Evolutionary conservation across 2,797 vertebrate genomes (phyloP), one percentile per base, ranked within the genome.

Genomic region (Gobionotothen gibberifrons): DNA sequence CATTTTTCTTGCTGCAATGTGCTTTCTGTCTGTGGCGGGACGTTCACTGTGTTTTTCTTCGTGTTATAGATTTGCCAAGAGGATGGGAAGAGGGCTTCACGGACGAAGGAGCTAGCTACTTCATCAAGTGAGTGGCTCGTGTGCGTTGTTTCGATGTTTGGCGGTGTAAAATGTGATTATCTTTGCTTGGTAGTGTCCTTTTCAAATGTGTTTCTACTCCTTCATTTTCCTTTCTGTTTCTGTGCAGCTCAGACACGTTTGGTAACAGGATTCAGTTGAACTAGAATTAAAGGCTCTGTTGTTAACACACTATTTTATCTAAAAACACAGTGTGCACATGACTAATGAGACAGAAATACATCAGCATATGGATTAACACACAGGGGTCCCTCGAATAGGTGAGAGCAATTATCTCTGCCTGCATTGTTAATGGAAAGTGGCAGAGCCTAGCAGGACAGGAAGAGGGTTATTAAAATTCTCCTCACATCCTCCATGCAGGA

Each of bases 71-170:
- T 94, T 93, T 99, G 82, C 97, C 97, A 39, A 95, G 96, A 85
- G 98, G 98, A 88, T 99, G 98, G 97, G 98, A 99, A 93, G 98
- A 99, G 86, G 98, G 97, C 2, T 99, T 99, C 93, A 97, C 97
- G 46, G 95, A 97, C 86, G 98, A 99, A 85, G 98, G 98, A 85
- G 98, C 97, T 90, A 99, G 98, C 91, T 99, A 97, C 95, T 99
- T 99, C 94, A 99, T 99, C 90, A 96, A 99, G 98, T 99, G 93
- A 99, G 98, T 97, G 84, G 29, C 65, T 78, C 29, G 3, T 51
- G 55, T 62, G 72, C 72, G 12, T 60, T 72, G 72, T 78, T 73
- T 64, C 70, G 2, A 59, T 58, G 63, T 79, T 77, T 69, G 29
- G 21, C 72, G 59, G 56, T 49, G 68, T 3, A 17, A 17, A 48